Conservation (phyloP, 1,140 invertebrate species). For the Drosophila bifasciata region DNA sequence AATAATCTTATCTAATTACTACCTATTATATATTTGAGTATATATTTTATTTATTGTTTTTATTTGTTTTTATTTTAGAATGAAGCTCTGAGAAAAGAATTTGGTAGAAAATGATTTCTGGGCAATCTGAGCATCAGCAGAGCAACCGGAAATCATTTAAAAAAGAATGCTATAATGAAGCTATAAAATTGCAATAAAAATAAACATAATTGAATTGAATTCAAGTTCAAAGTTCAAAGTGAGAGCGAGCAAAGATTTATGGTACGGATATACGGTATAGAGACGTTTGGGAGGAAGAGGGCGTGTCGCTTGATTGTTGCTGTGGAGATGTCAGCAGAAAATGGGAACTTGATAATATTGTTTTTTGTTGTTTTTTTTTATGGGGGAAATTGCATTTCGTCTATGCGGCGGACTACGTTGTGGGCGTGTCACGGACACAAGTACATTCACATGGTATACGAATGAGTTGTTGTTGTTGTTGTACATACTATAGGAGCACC, state of each 20-base stretch:
- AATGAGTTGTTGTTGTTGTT: slow-evolving; percentile 22
- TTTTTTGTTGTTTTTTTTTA: no score
- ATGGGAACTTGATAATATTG: not conserved
- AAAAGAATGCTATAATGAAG: slow-evolving; percentile 49
- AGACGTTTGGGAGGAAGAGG: slow-evolving; percentile 18
- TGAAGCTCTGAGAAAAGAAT: slow-evolving; percentile 28
- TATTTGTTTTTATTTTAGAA: slow-evolving; percentile 30
- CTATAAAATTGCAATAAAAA: slow-evolving; percentile 56
- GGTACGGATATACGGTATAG: slow-evolving; percentile 17
- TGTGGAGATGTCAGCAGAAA: slow-evolving; percentile 29
- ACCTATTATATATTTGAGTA: slow-evolving; percentile 14
- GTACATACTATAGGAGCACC: slow-evolving; percentile 28
- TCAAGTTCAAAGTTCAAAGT: slow-evolving; percentile 49
- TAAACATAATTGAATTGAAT: slow-evolving; percentile 46
- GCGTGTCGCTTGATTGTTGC: slow-evolving; percentile 32
- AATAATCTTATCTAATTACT: slow-evolving; percentile 31
- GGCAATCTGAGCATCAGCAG: slow-evolving; percentile 37
- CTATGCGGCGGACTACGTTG: slow-evolving; percentile 21
- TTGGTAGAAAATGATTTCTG: slow-evolving; percentile 19
- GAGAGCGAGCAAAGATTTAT: slow-evolving; percentile 51
- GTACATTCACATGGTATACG: slow-evolving; percentile 37
- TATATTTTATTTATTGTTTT: slow-evolving; percentile 7
- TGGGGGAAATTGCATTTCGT: slow-evolving; percentile 34
- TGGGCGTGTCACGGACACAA: slow-evolving; percentile 30
- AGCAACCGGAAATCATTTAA: slow-evolving; percentile 53